A percentile compares a stretch with the other conserved stretches of the same genome.
Conservation (phyloP, 2,113 vertebrate genomes). For the Corythoichthys haematopterus region DNA sequence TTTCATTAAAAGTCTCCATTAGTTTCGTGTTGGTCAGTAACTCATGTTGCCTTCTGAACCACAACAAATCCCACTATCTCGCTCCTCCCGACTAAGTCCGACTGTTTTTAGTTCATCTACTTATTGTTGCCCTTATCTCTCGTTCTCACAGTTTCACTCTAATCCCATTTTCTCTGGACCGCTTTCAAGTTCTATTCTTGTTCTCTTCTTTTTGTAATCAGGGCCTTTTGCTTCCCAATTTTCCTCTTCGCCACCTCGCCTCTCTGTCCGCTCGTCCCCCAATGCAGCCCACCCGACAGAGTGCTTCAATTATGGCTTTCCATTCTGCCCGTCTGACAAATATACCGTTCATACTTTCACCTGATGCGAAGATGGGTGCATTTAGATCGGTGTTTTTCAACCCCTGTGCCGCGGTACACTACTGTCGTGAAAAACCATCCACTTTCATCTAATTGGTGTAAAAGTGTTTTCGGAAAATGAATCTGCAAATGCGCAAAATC, state of each 20-base stretch:
- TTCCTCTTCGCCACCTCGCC: conserved; percentile 1
- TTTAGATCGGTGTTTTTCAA: background rate
- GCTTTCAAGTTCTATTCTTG: conserved; percentile 25
- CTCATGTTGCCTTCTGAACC: conserved; percentile 19
- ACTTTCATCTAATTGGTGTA: too few relatives aligned
- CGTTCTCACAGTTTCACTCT: conserved; percentile 31
- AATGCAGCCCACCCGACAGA: background rate
- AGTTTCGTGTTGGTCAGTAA: conserved; percentile 14
- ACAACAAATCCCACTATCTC: conserved; percentile 33
- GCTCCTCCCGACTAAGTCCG: conserved; percentile 24
- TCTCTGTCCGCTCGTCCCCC: conserved; percentile 5
- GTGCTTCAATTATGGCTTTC: background rate
- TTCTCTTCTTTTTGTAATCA: conserved; percentile 20
- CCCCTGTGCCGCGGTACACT: too few relatives aligned
- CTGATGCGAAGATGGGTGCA: background rate
- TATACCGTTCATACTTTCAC: conserved; percentile 11
- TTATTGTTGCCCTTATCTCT: conserved; percentile 23
- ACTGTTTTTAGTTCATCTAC: conserved; percentile 36
- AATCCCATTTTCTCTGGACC: conserved; percentile 28
- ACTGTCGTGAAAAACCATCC: too few relatives aligned
- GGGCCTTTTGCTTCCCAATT: conserved; percentile 10
- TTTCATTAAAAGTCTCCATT: background rate
- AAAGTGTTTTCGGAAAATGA: too few relatives aligned
- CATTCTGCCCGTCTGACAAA: background rate
- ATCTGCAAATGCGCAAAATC: too few relatives aligned